Conservation (phyloP, 2,113 vertebrate genomes). For the Calyptommatus sinebrachiatus region DNA sequence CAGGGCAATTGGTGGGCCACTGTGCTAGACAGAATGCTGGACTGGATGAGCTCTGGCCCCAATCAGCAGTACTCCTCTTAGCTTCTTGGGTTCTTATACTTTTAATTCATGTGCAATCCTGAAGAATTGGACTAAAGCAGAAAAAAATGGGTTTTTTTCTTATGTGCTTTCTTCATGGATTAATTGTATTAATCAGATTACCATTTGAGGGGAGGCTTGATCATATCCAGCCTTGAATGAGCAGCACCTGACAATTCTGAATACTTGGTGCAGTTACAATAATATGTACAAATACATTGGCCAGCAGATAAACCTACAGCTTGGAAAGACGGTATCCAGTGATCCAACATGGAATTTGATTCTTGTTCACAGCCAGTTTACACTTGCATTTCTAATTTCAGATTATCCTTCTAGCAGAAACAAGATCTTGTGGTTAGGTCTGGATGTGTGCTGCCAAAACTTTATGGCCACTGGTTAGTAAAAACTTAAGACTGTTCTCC, state of each 20-base stretch:
- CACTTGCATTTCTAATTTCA: background rate
- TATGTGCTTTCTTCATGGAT: background rate
- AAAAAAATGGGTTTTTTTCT: too few relatives aligned
- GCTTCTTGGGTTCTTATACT: background rate
- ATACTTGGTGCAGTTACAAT: background rate
- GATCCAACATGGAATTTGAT: background rate
- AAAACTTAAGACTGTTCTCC: background rate
- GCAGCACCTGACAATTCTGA: background rate
- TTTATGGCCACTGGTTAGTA: background rate
- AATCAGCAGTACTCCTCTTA: too few relatives aligned
- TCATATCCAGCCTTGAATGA: background rate
- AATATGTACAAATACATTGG: background rate
- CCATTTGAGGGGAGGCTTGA: background rate
- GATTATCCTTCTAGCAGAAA: background rate
- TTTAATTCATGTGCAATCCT: too few relatives aligned
- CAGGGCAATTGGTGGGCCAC: too few relatives aligned
- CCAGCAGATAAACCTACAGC: background rate
- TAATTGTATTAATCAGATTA: background rate
- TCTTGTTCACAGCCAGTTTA: background rate
- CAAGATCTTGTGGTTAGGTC: accelerated
- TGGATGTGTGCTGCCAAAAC: accelerated
- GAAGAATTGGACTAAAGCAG: too few relatives aligned
- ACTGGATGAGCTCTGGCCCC: too few relatives aligned
- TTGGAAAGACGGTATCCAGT: background rate
- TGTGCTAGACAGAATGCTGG: too few relatives aligned